Evolutionary conservation across 2,113 vertebrate genomes (phyloP), one percentile per base, ranked within the genome.

Genomic region (Caranx melampygus): DNA sequence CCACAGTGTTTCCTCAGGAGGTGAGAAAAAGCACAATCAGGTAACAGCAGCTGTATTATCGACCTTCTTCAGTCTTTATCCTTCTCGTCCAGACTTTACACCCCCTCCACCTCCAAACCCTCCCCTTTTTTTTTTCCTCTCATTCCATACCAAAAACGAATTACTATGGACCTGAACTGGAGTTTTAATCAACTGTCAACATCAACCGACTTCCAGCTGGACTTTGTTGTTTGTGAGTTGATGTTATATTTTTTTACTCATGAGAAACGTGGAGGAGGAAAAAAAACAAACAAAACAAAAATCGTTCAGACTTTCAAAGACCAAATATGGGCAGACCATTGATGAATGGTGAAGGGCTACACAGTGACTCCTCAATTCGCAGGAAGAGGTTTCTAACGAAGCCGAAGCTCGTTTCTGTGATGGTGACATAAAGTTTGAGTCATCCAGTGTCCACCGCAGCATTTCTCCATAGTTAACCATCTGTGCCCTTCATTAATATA

Each of bases 301-400:
- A 47, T 31, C 10, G 4, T 21, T 64, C 4, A 0, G 55, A 72
- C 62, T 67, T 77, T 58, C 54, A 13, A 81, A 84, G 86, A 87
- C 91, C 89, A 90, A 89, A 90, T 62, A 61, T 31, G 73, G n/a
- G 67, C 75, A 15, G 68, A 76, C 13, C 54, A 31, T 82, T 6
- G 31, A 71, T 26, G 63, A 55, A 66, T 14, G 51, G 58, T 57
- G 78, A 90, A 92, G 91, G 90, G 86, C 90, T 91, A 83, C 78
- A 21, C 14, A 1, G 75, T 51, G 73, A 75, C 33, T 59, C 51
- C 33, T 63, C 6, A 16, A 31, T 42, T 13, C 20, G 4, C 72
- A 3, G 58, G 21, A 8, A 5, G 5, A 35, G 55, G 1, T 16
- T 49, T 33, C 42, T 15, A 12, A 37, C 13, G 51, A 72, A 26